Evolutionary conservation across 2,888 invertebrate genomes (phyloP).

Genomic region (Vandiemenella viatica): DNA sequence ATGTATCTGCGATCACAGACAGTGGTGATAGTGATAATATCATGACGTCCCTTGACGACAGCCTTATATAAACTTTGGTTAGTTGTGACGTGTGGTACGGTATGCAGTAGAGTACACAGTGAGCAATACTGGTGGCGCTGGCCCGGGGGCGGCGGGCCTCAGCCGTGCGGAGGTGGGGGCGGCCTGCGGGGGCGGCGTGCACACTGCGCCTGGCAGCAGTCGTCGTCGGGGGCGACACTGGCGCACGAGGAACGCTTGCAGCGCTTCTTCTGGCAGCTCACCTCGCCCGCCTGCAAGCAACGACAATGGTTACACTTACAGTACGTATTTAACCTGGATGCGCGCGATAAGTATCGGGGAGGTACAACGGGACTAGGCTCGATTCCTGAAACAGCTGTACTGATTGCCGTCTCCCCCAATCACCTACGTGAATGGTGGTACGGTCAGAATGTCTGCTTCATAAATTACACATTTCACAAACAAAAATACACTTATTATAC

Average conservation of each 20-base stretch:
- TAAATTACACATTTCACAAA: too few species aligned
- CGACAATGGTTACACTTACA: conserved; percentile 7
- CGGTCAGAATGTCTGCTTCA: too few species aligned
- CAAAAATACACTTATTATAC: too few species aligned
- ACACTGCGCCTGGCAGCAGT: background rate
- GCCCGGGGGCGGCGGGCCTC: too few species aligned
- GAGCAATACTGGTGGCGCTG: too few species aligned
- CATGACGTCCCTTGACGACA: background rate
- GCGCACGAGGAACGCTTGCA: conserved; percentile 55
- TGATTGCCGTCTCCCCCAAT: too few species aligned
- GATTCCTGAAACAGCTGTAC: too few species aligned
- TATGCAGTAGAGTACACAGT: background rate
- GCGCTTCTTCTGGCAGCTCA: conserved; percentile 65
- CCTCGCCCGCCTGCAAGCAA: conserved; percentile 54
- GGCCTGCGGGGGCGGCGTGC: background rate
- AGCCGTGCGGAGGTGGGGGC: too few species aligned
- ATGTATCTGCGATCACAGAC: too few species aligned
- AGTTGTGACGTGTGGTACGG: background rate
- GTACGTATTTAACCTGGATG: background rate
- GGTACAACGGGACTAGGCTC: too few species aligned
- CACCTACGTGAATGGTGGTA: too few species aligned
- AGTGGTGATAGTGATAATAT: background rate
- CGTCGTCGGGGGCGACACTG: background rate
- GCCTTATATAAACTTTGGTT: background rate
- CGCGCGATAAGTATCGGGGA: too few species aligned